These are phyloP conservation scores for Conomelus anceps DNA, from an alignment of 2,888 invertebrate species.

Conservation along the genomic window DNA sequence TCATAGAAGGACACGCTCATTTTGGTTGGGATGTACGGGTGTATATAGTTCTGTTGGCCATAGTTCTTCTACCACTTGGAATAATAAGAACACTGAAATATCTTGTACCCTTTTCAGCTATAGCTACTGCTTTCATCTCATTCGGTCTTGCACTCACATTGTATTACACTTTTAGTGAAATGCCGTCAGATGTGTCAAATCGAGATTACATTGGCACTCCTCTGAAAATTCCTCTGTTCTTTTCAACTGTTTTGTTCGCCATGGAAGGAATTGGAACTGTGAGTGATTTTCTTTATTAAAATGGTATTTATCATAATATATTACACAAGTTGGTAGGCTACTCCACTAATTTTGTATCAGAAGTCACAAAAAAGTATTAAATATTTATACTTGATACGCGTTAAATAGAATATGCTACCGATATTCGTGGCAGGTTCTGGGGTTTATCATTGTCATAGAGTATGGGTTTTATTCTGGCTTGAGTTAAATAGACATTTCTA, in stretches of 20 bases:
- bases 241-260: constrained; percentile 92
- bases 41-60: constrained; percentile 59
- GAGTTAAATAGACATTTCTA: too few relatives aligned
- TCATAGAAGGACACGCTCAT: constrained; percentile 31
- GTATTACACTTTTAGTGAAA: constrained; percentile 68
- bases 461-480: too few relatives aligned
- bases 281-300: constrained; percentile 33
- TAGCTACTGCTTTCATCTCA: constrained; percentile 77
- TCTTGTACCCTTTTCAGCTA: constrained; percentile 80
- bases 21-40: constrained; percentile 44
- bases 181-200: constrained; percentile 49
- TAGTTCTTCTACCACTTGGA: constrained; percentile 64
- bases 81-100: constrained; percentile 72
- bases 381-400: too few relatives aligned
- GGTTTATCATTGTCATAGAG: too few relatives aligned
- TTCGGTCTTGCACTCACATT: constrained; percentile 73
- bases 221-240: constrained; percentile 68
- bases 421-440: too few relatives aligned
- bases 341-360: not conserved
- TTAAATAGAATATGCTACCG: too few relatives aligned
- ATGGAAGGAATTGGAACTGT: constrained; percentile 93
- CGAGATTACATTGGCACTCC: constrained; percentile 42
- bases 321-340: not conserved
- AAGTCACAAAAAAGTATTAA: too few relatives aligned
- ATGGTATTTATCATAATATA: not conserved